These are phyloP conservation scores for Lepidurus couesii DNA, from an alignment of 1,140 invertebrate genomes.

Conservation along the genomic window DNA sequence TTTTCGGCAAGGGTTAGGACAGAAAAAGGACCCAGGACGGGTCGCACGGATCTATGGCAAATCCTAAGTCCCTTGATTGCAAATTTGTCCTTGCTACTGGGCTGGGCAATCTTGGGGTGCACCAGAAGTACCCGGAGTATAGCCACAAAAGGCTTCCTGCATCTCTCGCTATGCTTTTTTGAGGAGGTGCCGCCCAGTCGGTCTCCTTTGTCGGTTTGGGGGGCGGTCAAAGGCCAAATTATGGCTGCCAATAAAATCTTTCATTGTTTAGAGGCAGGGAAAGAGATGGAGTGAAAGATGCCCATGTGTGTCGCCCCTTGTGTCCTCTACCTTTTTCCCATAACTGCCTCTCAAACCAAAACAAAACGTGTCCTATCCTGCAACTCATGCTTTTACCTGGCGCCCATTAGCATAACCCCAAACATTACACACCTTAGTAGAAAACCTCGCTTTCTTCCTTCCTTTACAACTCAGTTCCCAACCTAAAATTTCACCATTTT, in stretches of 20 bases:
- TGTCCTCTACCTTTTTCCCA: not conserved
- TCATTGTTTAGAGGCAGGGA: constrained; percentile 11
- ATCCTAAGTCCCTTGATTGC: not conserved
- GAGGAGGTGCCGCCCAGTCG: constrained; percentile 29
- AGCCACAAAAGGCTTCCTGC: not conserved
- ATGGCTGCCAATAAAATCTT: constrained; percentile 33
- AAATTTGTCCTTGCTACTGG: constrained; percentile 1
- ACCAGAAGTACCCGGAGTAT: constrained; percentile 1
- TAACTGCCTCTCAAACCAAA: not conserved
- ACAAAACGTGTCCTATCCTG: constrained; percentile 1
- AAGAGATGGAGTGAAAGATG: not conserved
- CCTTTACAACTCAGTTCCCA: not conserved
- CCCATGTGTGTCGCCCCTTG: not conserved
- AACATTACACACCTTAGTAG: constrained; percentile 15
- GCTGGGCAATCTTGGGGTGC: not conserved
- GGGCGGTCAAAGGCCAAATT: constrained; percentile 34
- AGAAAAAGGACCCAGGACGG: too few relatives aligned
- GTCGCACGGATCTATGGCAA: not conserved
- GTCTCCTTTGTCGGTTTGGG: constrained; percentile 33
- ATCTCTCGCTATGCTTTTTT: constrained; percentile 17
- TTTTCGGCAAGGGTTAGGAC: too few relatives aligned
- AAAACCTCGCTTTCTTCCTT: not conserved
- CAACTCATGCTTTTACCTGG: constrained; percentile 21
- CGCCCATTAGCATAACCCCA: constrained; percentile 20
- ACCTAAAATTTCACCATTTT: not conserved